phyloP scores from a whole-genome alignment of 2,797 vertebrate genomes.

The Leucoraja ocellata region DNA sequence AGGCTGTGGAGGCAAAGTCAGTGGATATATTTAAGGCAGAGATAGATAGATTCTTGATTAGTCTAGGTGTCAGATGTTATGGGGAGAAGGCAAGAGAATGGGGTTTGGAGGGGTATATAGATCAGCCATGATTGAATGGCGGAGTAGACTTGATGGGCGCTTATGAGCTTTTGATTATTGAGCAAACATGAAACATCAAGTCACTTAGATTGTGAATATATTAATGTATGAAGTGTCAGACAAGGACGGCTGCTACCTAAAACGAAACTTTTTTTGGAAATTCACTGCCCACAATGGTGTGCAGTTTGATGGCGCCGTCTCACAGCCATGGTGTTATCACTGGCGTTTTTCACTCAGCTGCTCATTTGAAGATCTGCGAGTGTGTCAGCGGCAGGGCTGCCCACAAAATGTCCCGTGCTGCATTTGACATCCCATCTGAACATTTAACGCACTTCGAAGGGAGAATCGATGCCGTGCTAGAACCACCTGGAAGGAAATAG shows the following conservation, averaged over 20 bases:
- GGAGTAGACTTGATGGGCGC: too few species aligned
- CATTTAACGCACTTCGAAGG: neutral
- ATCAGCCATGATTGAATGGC: too few species aligned
- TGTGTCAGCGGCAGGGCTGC: neutral
- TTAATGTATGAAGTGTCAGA: neutral
- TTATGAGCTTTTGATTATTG: neutral
- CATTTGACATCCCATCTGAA: neutral
- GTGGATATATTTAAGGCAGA: too few species aligned
- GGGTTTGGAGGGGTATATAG: too few species aligned
- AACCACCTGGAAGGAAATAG: neutral
- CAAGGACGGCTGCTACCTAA: neutral
- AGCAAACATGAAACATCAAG: neutral
- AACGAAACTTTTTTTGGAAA: too few species aligned
- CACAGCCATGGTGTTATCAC: too few species aligned
- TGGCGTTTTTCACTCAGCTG: neutral
- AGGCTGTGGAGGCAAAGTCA: too few species aligned
- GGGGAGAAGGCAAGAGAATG: too few species aligned
- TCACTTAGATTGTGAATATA: neutral
- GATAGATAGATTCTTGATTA: too few species aligned
- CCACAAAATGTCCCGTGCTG: neutral
- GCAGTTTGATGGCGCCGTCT: neutral
- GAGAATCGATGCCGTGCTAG: too few species aligned
- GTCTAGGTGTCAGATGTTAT: too few species aligned
- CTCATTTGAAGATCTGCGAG: neutral
- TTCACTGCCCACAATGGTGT: neutral